Percentiles rank a stretch among this genome's conserved stretches.
phyloP scores from a whole-genome alignment of 2,113 vertebrate genomes.

The Sialia sialis region DNA sequence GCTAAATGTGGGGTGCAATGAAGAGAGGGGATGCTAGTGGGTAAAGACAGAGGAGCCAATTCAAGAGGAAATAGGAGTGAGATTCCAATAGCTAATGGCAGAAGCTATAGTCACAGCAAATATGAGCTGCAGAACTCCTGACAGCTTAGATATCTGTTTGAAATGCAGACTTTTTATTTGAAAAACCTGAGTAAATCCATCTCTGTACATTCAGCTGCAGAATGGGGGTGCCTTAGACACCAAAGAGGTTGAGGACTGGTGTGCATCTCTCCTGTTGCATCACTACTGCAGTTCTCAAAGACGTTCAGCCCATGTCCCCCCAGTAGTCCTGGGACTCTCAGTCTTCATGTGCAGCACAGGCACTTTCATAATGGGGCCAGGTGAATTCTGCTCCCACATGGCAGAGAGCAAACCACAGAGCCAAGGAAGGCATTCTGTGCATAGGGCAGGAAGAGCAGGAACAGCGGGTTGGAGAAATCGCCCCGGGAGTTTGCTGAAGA shows the following conservation, averaged over 20 bases:
- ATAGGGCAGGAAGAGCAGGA: neutral
- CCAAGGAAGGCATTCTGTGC: neutral
- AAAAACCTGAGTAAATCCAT: neutral
- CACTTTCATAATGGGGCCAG: neutral
- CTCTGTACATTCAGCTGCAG: neutral
- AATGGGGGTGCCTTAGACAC: neutral
- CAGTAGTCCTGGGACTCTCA: neutral
- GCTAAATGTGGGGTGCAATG: neutral
- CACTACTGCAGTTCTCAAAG: neutral
- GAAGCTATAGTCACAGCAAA: neutral
- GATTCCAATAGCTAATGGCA: neutral
- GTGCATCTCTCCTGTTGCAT: neutral
- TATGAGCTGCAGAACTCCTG: neutral
- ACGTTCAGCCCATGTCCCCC: neutral
- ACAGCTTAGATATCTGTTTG: neutral
- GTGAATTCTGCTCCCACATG: neutral
- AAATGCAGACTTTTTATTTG: neutral
- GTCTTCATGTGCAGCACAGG: neutral
- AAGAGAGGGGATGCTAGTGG: neutral
- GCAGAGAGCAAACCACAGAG: neutral
- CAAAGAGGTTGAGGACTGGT: neutral
- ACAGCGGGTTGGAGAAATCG: accelerated
- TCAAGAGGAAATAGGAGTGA: neutral
- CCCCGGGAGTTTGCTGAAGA: neutral
- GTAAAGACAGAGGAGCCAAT: neutral